These are phyloP conservation scores for Halcyon malimbica DNA, from an alignment of 2,113 vertebrate species.

Conservation along the genomic window DNA sequence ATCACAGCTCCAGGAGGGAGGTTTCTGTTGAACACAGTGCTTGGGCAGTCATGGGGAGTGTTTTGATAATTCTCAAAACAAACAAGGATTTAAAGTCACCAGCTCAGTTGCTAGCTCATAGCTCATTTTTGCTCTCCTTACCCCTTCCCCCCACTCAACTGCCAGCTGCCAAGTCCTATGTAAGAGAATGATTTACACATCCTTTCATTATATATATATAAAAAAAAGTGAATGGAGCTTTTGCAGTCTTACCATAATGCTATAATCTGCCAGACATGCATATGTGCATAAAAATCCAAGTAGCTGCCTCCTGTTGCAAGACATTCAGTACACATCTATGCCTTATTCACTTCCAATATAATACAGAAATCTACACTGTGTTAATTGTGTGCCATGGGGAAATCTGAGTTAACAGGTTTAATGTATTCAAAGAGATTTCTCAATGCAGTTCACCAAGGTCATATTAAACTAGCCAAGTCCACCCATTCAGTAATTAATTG, in stretches of 20 bases:
- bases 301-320: not conserved
- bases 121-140: not conserved
- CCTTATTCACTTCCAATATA: not conserved
- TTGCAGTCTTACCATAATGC: not conserved
- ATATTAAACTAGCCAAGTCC: not conserved
- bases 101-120: not conserved
- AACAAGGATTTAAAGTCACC: not conserved
- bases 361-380: not conserved
- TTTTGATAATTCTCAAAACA: not conserved
- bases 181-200: not conserved
- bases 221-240: not conserved
- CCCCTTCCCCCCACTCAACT: not conserved
- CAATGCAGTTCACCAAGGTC: not conserved
- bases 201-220: not conserved
- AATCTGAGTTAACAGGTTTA: not conserved
- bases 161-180: not conserved
- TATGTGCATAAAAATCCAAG: not conserved
- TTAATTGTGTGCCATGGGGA: not conserved
- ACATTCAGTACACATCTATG: not conserved
- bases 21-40: not conserved
- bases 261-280: not conserved
- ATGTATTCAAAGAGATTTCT: slow-evolving; percentile 7
- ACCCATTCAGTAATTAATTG: not conserved
- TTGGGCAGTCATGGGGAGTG: not conserved
- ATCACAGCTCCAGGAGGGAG: not conserved